These are phyloP conservation scores for Chaitophorus viminalis DNA, from an alignment of 2,888 invertebrate genomes.

Conservation along the genomic window DNA sequence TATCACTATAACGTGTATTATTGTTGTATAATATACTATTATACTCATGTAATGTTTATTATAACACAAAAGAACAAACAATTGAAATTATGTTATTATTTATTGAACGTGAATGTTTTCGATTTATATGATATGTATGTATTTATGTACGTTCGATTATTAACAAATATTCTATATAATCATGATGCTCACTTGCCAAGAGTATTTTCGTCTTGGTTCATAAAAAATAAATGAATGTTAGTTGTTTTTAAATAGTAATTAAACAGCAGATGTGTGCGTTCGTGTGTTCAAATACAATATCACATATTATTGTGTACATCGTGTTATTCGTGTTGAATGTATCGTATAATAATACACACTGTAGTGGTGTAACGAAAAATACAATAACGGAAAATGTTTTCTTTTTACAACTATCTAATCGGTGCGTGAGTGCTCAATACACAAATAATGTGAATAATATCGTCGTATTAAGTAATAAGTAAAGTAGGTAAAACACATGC, in stretches of 20 bases:
- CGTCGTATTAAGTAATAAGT: not conserved
- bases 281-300: conserved; percentile 1
- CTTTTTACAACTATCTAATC: not conserved
- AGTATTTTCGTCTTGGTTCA: conserved; percentile 50
- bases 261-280: conserved; percentile 46
- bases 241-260: conserved; percentile 51
- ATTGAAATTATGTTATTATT: too few relatives aligned
- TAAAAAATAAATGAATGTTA: conserved; percentile 52
- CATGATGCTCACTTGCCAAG: conserved; percentile 28
- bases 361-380: not conserved
- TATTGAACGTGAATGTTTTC: too few relatives aligned
- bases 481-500: not conserved
- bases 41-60: too few relatives aligned
- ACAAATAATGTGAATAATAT: not conserved
- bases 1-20: too few relatives aligned
- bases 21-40: too few relatives aligned
- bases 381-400: conserved; percentile 14
- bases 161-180: conserved; percentile 29
- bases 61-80: too few relatives aligned
- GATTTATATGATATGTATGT: too few relatives aligned
- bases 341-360: not conserved
- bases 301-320: not conserved
- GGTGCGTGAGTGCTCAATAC: not conserved
- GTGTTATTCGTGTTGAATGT: not conserved
- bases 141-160: not conserved